These are phyloP conservation scores for Caenorhabditis sp. DNA, from an alignment of 2,888 invertebrate species.

Conservation along the genomic window DNA sequence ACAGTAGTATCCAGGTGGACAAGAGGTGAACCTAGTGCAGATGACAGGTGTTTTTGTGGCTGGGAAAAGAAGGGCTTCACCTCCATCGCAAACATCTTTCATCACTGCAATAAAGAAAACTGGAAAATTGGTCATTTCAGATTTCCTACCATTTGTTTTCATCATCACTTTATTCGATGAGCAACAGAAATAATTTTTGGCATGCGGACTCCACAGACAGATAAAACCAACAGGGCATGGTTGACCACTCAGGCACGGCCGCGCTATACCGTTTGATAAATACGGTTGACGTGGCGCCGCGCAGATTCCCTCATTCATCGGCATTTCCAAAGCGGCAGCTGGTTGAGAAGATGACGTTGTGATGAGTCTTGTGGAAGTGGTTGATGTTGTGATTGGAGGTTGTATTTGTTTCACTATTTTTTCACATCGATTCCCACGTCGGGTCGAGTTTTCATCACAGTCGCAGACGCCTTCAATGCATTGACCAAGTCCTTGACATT, in stretches of 20 bases:
- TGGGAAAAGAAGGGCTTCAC: slow-evolving; percentile 49
- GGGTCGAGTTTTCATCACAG: slow-evolving; percentile 34
- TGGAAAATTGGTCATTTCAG: background rate
- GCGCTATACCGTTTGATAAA: slow-evolving; percentile 40
- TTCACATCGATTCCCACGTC: slow-evolving; percentile 47
- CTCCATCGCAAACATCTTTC: slow-evolving; percentile 48
- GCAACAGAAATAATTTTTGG: slow-evolving; percentile 57
- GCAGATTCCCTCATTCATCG: slow-evolving; percentile 44
- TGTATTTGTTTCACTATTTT: slow-evolving; percentile 31
- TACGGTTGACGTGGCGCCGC: slow-evolving; percentile 42
- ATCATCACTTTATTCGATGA: slow-evolving; percentile 25
- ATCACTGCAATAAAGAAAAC: slow-evolving; percentile 24
- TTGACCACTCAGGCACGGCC: slow-evolving; percentile 48
- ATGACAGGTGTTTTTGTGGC: slow-evolving; percentile 47
- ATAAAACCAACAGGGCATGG: slow-evolving; percentile 52
- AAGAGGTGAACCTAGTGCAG: slow-evolving; percentile 42
- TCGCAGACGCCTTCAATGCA: slow-evolving; percentile 54
- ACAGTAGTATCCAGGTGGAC: slow-evolving; percentile 50
- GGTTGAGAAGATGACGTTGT: slow-evolving; percentile 6
- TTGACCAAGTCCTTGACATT: slow-evolving; percentile 45
- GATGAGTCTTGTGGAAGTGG: background rate
- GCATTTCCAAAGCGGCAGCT: slow-evolving; percentile 7
- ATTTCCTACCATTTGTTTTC: slow-evolving; percentile 31
- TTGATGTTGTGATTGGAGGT: slow-evolving; percentile 27
- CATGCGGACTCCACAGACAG: slow-evolving; percentile 52